Conservation (phyloP, 1,140 invertebrate species). For the Tetragonula clypearis region DNA sequence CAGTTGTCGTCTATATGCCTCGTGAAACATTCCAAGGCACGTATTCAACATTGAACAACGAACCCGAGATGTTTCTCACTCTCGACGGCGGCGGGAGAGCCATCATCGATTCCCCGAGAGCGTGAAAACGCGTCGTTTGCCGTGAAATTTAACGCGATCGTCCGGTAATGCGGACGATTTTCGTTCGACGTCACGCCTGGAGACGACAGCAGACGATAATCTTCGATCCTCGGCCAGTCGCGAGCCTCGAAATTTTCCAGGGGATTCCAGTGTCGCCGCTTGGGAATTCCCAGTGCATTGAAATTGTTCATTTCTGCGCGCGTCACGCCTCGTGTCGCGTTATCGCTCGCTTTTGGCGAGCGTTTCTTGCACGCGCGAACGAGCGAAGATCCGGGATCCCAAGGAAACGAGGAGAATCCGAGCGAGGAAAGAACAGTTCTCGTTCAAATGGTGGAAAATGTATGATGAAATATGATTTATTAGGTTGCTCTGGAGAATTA, state of each 20-base stretch:
- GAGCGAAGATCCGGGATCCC: not conserved
- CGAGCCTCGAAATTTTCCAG: constrained; percentile 50
- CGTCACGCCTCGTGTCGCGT: not conserved
- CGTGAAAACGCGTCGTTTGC: not conserved
- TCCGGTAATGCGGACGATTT: constrained; percentile 44
- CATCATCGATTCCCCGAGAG: not conserved
- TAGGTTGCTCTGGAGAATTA: not conserved
- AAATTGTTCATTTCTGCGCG: constrained; percentile 48
- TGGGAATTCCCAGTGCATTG: constrained; percentile 54
- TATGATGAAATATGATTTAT: not conserved
- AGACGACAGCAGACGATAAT: not conserved
- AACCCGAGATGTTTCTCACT: not conserved
- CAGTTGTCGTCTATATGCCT: not conserved
- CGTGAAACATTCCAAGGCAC: not conserved
- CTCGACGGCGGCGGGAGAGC: not conserved
- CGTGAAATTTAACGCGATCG: not conserved
- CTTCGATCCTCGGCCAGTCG: constrained; percentile 18
- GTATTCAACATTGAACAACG: not conserved
- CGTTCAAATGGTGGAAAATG: not conserved
- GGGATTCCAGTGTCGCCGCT: constrained; percentile 55
- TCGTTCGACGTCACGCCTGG: constrained; percentile 39
- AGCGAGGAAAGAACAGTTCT: not conserved
- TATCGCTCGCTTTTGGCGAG: constrained; percentile 9
- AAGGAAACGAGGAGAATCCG: no score
- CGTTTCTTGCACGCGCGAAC: constrained; percentile 4